These are phyloP conservation scores for Promerops cafer DNA, from an alignment of 2,113 vertebrate genomes.

Conservation along the genomic window DNA sequence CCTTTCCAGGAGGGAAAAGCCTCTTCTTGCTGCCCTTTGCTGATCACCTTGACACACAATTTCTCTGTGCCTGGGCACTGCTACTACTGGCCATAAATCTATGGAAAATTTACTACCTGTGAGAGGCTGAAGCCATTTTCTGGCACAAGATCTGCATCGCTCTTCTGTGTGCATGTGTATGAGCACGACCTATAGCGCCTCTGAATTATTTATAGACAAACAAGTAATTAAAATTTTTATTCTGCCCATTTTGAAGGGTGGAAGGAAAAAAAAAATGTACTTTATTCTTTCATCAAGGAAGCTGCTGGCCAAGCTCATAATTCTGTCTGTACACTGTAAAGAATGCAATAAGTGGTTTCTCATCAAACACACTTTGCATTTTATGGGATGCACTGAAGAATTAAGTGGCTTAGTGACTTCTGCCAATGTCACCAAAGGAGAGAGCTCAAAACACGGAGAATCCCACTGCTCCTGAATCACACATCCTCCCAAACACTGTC, in stretches of 20 bases:
- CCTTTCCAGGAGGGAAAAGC: background rate
- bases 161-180: background rate
- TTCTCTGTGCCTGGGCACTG: background rate
- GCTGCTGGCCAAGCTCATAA: conserved; percentile 28
- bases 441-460: background rate
- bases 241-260: background rate
- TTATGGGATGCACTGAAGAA: conserved; percentile 31
- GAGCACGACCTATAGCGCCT: background rate
- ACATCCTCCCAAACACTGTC: accelerated
- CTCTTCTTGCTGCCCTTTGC: background rate
- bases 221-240: conserved; percentile 56
- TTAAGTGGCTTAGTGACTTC: background rate
- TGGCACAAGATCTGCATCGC: background rate
- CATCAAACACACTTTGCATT: conserved; percentile 43
- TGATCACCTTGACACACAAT: background rate
- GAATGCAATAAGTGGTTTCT: background rate
- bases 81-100: background rate
- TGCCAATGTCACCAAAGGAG: background rate
- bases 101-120: background rate
- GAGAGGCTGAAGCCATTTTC: background rate
- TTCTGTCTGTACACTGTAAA: conserved; percentile 28
- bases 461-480: background rate
- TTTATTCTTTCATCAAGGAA: conserved; percentile 42
- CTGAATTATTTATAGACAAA: conserved; percentile 23
- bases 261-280: background rate